Percentiles rank a stretch among this genome's conserved stretches.
These are phyloP conservation scores for Scelioninae gen. 1 DNA, from an alignment of 2,888 invertebrate genomes.

Conservation along the genomic window DNA sequence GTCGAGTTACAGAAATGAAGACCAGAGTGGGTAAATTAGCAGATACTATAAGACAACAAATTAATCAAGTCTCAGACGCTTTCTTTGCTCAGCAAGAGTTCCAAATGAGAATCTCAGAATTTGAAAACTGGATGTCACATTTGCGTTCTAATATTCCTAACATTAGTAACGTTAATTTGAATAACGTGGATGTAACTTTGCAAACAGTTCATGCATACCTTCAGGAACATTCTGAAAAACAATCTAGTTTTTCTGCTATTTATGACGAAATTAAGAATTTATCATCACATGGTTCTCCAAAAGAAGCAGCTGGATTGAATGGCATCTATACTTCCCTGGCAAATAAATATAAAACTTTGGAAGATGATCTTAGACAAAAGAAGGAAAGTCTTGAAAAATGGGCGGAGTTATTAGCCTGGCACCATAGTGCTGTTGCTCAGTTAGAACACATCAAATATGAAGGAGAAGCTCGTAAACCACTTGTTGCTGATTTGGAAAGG, in stretches of 20 bases:
- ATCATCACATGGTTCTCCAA: conserved; percentile 88
- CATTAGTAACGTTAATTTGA: conserved; percentile 92
- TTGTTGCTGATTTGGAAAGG: conserved; percentile 89
- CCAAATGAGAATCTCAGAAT: conserved; percentile 90
- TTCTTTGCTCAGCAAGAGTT: conserved; percentile 93
- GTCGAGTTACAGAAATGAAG: conserved; percentile 90
- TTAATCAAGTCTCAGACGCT: conserved; percentile 92
- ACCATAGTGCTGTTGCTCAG: conserved; percentile 91
- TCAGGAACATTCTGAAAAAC: conserved; percentile 94
- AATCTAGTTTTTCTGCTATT: conserved; percentile 90
- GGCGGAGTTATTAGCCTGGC: conserved; percentile 92
- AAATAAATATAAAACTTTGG: conserved; percentile 91
- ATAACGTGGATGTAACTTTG: conserved; percentile 91
- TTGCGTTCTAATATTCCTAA: conserved; percentile 89
- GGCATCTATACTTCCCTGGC: conserved; percentile 91
- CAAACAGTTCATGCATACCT: conserved; percentile 92
- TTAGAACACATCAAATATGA: conserved; percentile 92
- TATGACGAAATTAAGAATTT: conserved; percentile 93
- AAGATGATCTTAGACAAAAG: conserved; percentile 90
- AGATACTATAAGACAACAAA: conserved; percentile 90
- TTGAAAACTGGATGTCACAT: conserved; percentile 92
- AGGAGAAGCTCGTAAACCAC: conserved; percentile 90
- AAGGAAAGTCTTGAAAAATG: conserved; percentile 91
- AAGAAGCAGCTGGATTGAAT: conserved; percentile 90
- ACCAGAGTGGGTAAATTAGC: conserved; percentile 90